These are phyloP conservation scores for Zaprionus vittiger DNA, from an alignment of 1,140 invertebrate species.

Conservation along the genomic window DNA sequence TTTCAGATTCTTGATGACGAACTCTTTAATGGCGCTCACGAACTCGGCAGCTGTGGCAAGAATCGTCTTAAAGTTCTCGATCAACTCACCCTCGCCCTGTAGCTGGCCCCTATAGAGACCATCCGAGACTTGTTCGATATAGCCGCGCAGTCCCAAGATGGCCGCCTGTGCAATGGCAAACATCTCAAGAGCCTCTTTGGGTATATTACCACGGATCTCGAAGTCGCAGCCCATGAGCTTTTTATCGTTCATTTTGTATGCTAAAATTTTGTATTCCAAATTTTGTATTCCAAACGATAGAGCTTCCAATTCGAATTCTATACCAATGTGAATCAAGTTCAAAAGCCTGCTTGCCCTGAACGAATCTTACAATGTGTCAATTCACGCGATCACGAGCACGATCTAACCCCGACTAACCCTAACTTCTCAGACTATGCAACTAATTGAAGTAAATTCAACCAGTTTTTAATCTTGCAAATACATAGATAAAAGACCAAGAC, in stretches of 20 bases:
- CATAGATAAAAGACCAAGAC: background rate
- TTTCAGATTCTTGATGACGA: slow-evolving; percentile 60
- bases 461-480: background rate
- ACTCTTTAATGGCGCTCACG: slow-evolving; percentile 61
- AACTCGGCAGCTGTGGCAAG: slow-evolving; percentile 53
- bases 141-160: slow-evolving; percentile 52
- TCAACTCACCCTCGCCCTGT: slow-evolving; percentile 60
- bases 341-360: slow-evolving; percentile 13
- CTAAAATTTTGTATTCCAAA: background rate
- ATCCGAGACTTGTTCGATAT: slow-evolving; percentile 39
- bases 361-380: background rate
- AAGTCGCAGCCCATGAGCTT: slow-evolving; percentile 56
- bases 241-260: slow-evolving; percentile 3
- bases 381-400: slow-evolving; percentile 1
- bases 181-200: slow-evolving; percentile 60
- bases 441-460: slow-evolving; percentile 41
- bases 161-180: slow-evolving; percentile 56
- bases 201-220: slow-evolving; percentile 45
- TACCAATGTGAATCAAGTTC: slow-evolving; percentile 1
- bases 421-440: background rate
- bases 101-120: slow-evolving; percentile 48
- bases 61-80: slow-evolving; percentile 60
- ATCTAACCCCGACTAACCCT: background rate
- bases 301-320: background rate
- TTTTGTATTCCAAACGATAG: background rate